These are phyloP conservation scores for Protonemura montana DNA, from an alignment of 2,888 invertebrate species.

Conservation along the genomic window DNA sequence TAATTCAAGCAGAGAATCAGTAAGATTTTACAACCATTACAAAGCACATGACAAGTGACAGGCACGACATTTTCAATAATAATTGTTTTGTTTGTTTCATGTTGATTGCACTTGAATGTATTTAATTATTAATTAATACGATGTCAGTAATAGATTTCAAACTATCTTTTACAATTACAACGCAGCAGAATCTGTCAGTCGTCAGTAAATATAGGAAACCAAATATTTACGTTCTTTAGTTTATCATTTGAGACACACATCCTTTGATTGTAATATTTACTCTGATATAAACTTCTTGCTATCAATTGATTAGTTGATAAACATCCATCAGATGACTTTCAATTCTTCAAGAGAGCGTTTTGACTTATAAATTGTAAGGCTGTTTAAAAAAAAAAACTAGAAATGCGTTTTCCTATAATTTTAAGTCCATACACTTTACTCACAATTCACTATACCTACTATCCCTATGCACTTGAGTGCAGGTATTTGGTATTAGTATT, in stretches of 20 bases:
- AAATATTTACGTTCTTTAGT: background rate
- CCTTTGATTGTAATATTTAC: background rate
- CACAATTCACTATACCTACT: too few relatives aligned
- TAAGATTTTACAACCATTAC: background rate
- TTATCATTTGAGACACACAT: background rate
- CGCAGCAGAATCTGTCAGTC: background rate
- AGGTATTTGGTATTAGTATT: too few relatives aligned
- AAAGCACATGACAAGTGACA: background rate
- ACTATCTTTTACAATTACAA: background rate
- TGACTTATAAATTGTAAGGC: too few relatives aligned
- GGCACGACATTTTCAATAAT: background rate
- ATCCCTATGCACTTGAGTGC: too few relatives aligned
- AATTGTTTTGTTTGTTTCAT: background rate
- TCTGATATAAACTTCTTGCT: background rate
- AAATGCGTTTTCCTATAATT: too few relatives aligned
- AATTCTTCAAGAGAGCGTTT: too few relatives aligned
- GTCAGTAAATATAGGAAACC: background rate
- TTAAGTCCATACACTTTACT: too few relatives aligned
- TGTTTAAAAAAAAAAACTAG: too few relatives aligned
- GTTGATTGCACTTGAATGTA: background rate
- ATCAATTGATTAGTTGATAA: background rate
- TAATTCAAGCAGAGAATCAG: too few relatives aligned
- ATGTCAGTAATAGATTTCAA: background rate
- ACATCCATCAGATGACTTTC: background rate
- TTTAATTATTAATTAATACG: background rate